Evolutionary conservation across 2,888 invertebrate species (phyloP).

Genomic region (Metallyticus violacea): DNA sequence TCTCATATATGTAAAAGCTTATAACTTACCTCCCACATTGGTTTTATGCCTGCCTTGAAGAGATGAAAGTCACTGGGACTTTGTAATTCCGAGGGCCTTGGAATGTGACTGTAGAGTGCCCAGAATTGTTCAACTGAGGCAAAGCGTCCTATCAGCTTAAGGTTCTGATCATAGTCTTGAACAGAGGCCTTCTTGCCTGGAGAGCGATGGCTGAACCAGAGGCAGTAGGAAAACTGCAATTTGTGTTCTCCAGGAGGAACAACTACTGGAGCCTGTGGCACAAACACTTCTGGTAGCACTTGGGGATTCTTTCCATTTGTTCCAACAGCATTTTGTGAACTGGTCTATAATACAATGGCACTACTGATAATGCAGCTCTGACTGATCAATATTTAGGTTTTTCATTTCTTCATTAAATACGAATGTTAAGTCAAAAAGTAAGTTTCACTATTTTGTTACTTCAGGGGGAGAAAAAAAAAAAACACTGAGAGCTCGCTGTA

Average conservation of each 20-base stretch:
- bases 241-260: slow-evolving; percentile 86
- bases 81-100: slow-evolving; percentile 84
- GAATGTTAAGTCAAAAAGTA: too few relatives aligned
- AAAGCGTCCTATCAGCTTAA: slow-evolving; percentile 84
- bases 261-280: slow-evolving; percentile 58
- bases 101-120: slow-evolving; percentile 89
- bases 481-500: too few relatives aligned
- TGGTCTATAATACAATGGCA: background rate
- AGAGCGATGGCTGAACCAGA: slow-evolving; percentile 77
- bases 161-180: slow-evolving; percentile 68
- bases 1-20: too few relatives aligned
- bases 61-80: slow-evolving; percentile 93
- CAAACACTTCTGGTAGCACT: background rate
- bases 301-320: background rate
- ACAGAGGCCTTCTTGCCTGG: slow-evolving; percentile 57
- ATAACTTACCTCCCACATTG: slow-evolving; percentile 89
- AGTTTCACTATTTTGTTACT: too few relatives aligned
- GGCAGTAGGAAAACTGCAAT: slow-evolving; percentile 88
- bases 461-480: too few relatives aligned
- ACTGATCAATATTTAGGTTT: too few relatives aligned
- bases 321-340: background rate
- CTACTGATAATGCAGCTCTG: too few relatives aligned
- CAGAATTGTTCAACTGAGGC: slow-evolving; percentile 97
- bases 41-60: slow-evolving; percentile 97
- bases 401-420: too few relatives aligned